A percentile compares a stretch with the other conserved stretches of the same genome.
Conservation (phyloP, 2,113 vertebrate species). For the Pangasianodon hypophthalmus region DNA sequence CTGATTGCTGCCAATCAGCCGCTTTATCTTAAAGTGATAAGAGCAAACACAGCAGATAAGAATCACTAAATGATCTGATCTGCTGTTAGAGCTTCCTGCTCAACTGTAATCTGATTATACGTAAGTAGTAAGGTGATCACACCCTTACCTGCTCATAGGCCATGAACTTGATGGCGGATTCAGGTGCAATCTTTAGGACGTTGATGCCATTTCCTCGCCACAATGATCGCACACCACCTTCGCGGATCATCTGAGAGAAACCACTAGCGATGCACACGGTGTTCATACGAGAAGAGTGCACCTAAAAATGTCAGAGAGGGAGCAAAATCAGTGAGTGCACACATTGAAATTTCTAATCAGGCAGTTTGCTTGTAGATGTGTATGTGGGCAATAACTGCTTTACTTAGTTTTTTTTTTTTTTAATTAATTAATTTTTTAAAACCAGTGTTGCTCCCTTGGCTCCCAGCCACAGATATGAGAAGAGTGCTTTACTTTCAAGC, state of each 20-base stretch:
- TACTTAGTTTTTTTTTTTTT: not conserved
- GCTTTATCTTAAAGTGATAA: constrained; percentile 80
- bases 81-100: too few relatives aligned
- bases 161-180: constrained; percentile 97
- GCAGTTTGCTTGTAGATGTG: not conserved
- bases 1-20: constrained; percentile 88
- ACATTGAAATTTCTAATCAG: not conserved
- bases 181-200: constrained; percentile 92
- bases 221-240: constrained; percentile 85
- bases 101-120: not conserved
- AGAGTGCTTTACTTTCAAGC: not conserved
- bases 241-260: constrained; percentile 89
- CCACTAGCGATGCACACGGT: constrained; percentile 88
- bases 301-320: constrained; percentile 69
- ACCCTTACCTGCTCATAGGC: constrained; percentile 91
- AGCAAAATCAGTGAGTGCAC: not conserved
- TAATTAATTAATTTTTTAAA: not conserved
- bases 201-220: constrained; percentile 97
- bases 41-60: not conserved
- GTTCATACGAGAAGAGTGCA: constrained; percentile 90
- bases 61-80: not conserved
- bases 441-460: not conserved
- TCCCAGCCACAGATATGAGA: not conserved
- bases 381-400: not conserved
- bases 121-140: too few relatives aligned